Evolutionary conservation across 2,888 invertebrate genomes (phyloP), one percentile per base, ranked within the genome.

Genomic region (Melieria picta): DNA sequence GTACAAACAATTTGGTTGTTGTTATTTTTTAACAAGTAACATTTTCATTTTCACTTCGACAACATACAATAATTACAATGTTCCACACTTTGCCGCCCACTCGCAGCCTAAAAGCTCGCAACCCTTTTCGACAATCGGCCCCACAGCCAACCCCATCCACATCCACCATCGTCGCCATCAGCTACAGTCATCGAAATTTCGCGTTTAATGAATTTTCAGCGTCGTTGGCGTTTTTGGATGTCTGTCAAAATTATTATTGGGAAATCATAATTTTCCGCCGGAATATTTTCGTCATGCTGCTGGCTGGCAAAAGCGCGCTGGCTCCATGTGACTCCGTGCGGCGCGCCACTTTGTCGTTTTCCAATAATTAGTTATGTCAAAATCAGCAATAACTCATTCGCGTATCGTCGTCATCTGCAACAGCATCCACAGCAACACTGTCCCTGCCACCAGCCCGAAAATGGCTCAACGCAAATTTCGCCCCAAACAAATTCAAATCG

Each of bases 111-210:
- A 11, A 45, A 45, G n/a, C 43, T 45, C 10, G 78, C 79, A 79
- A 79, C 78, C 78, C 78, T 78, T 78, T 74, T 61, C 57, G 61
- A 50, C 62, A 42, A 30, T 7, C 42, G 7, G 3, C 42, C 7
- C 50, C 13, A n/a, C 13, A n/a, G 42, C 56, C 5, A 46, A 65
- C 6, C 56, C 16, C 16, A 58, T 16, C 42, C 56, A 52, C 67
- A 67, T 50, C 50, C 30, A 30, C 52, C 50, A 61, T 43, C 55
- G n/a, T 42, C 46, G n/a, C 10, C 11, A 50, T 48, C 60, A 58
- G 64, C 43, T 58, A 69, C 50, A 56, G 30, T 10, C 50, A 68
- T 43, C 43, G 16, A 47, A 42, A 64, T 52, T 68, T 72, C 47
- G 64, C 50, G 57, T 72, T 69, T 57, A 65, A 72, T 65, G 65